Base-by-base conservation (phyloP, 2,113 vertebrate species). In the Brachionichthys hirsutus region DNA sequence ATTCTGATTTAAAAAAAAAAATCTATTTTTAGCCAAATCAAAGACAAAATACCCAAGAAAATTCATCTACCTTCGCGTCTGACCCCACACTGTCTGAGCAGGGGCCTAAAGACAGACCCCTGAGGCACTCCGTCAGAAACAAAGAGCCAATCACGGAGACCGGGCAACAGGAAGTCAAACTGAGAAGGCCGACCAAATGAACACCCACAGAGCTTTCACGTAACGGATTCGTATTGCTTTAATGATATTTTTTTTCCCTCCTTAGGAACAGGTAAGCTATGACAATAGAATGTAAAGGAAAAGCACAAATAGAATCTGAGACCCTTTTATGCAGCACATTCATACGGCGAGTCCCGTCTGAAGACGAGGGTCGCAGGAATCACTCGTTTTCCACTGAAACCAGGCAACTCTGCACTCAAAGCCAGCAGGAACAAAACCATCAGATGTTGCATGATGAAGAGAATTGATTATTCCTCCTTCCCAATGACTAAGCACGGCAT, bases 191-290 rank as follows among this genome's bases (percentile, higher is more conserved):
- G 10, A 40, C 36, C 9, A 44, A 65, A 70, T 15, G 44, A 63
- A 12, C 45, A 80, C 52, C 34, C 56, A 45, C 9, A 53, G 13
- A 47, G 30, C 56, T 61, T 66, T 48, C 50, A 66, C 68, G 64
- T 85, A 84, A 85, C 82, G 77, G 82, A 88, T 83, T 83, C 86
- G 86, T 89, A 90, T 89, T 90, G 89, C 89, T 90, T 90, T 89
- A 88, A 87, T 90, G 84, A 87, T 90, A 83, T 81, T 78, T 82
- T 85, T 85, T 24, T 79, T 86, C 80, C 80, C 78, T 84, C 78
- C 78, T 77, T 69, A 81, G 79, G 77, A 89, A 89, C 85, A 88
- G 78, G 79, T 87, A 82, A 90, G 86, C 89, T 84, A 86, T 89
- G 84, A 85, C 86, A 87, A 73, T 75, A 84, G 69, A 78, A 90